Evolutionary conservation across 2,797 vertebrate species (phyloP).

Genomic region (Syngnathus rostellatus): DNA sequence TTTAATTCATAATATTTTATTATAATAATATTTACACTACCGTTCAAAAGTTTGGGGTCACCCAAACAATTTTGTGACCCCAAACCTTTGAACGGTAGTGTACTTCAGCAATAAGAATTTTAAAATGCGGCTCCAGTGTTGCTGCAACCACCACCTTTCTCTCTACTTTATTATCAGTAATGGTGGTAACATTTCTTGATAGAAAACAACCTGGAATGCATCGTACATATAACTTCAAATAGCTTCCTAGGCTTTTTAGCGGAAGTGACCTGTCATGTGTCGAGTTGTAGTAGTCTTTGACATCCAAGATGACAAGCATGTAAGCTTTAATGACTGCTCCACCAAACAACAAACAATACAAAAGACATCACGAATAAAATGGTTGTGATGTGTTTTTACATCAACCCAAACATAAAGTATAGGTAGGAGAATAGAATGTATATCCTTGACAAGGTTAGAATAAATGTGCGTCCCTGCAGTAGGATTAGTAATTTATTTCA

Average conservation of each 20-base stretch:
- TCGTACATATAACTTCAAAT: not conserved
- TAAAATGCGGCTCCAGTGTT: no score
- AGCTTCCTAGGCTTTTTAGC: not conserved
- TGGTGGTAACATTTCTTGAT: not conserved
- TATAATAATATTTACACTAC: no score
- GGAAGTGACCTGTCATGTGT: not conserved
- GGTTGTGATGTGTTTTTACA: not conserved
- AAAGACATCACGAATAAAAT: not conserved
- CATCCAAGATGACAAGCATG: not conserved
- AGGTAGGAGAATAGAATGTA: not conserved
- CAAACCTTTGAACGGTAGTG: no score
- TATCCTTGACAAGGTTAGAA: no score
- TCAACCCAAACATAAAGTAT: not conserved
- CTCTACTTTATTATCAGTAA: not conserved
- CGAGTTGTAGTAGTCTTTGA: not conserved
- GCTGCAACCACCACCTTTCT: not conserved
- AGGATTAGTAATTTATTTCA: not conserved
- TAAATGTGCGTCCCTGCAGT: no score
- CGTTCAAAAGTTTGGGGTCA: no score
- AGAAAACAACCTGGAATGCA: not conserved
- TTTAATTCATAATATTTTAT: no score
- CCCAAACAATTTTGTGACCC: no score
- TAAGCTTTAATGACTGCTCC: not conserved
- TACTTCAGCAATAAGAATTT: not conserved
- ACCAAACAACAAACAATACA: not conserved